Evolutionary conservation across 2,888 invertebrate species (phyloP).

Genomic region (Xestia sexstrigata): DNA sequence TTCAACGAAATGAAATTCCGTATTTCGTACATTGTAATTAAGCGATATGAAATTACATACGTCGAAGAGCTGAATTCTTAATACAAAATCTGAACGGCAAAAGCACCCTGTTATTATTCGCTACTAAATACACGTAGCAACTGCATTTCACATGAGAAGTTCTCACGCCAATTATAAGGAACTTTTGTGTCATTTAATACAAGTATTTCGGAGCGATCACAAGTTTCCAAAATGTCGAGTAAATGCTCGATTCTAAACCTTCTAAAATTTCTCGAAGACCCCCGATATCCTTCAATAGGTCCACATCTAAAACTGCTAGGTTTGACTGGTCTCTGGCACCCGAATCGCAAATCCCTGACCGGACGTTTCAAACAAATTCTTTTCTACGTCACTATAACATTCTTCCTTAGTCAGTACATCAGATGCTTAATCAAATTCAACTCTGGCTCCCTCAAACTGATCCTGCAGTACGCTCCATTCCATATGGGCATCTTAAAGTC

Average conservation of each 20-base stretch:
- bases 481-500: conserved; percentile 79
- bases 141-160: conserved; percentile 69
- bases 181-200: conserved; percentile 48
- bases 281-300: conserved; percentile 77
- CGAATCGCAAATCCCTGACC: conserved; percentile 62
- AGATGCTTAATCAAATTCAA: conserved; percentile 74
- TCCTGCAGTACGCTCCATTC: conserved; percentile 80
- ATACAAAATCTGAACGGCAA: conserved; percentile 72
- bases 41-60: conserved; percentile 69
- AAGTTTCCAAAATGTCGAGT: conserved; percentile 42
- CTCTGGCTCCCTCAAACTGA: conserved; percentile 70
- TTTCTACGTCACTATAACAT: conserved; percentile 71
- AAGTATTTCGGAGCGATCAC: conserved; percentile 22
- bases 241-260: conserved; percentile 42
- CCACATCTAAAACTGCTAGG: conserved; percentile 75
- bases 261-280: conserved; percentile 72
- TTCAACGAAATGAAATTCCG: conserved; percentile 39
- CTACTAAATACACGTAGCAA: conserved; percentile 72
- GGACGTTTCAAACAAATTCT: conserved; percentile 71
- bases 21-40: conserved; percentile 60
- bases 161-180: conserved; percentile 72
- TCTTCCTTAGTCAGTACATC: conserved; percentile 79
- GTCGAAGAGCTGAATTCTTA: conserved; percentile 63
- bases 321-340: conserved; percentile 77
- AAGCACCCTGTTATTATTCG: conserved; percentile 74